Percentiles rank a stretch among this genome's conserved stretches.
phyloP scores from a whole-genome alignment of 1,140 invertebrate genomes.

The Scaptomyza pallida region DNA sequence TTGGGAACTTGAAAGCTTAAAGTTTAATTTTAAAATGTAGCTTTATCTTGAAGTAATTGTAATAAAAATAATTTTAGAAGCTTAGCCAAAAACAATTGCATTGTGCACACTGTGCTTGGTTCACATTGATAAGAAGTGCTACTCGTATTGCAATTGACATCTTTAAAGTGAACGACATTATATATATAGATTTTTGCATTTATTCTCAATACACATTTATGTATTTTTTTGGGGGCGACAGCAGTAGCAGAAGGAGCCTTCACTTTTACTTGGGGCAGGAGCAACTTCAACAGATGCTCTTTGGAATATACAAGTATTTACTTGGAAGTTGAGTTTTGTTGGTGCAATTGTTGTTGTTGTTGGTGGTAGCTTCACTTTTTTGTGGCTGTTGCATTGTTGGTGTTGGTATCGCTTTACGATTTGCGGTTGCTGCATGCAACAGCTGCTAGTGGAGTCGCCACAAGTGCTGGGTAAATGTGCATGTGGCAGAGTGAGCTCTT shows the following conservation, averaged over 20 bases:
- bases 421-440: slow-evolving; percentile 40
- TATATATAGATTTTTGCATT: slow-evolving; percentile 74
- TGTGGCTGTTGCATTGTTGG: slow-evolving; percentile 9
- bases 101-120: slow-evolving; percentile 33
- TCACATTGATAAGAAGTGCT: slow-evolving; percentile 45
- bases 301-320: slow-evolving; percentile 12
- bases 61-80: too few relatives aligned
- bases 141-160: slow-evolving; percentile 63
- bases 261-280: slow-evolving; percentile 6
- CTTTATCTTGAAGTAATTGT: too few relatives aligned
- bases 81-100: too few relatives aligned
- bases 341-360: neutral
- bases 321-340: neutral
- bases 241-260: neutral
- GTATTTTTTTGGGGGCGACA: neutral
- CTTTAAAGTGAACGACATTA: slow-evolving; percentile 66
- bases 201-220: slow-evolving; percentile 34
- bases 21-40: too few relatives aligned
- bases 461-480: slow-evolving; percentile 45
- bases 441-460: slow-evolving; percentile 33
- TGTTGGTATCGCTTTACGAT: slow-evolving; percentile 35
- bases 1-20: too few relatives aligned
- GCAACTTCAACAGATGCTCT: slow-evolving; percentile 1
- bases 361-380: slow-evolving; percentile 13
- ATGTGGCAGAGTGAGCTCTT: slow-evolving; percentile 8